Percentiles rank a stretch among this genome's conserved stretches.
phyloP scores from a whole-genome alignment of 2,113 vertebrate species.

The Piliocolobus tephrosceles region DNA sequence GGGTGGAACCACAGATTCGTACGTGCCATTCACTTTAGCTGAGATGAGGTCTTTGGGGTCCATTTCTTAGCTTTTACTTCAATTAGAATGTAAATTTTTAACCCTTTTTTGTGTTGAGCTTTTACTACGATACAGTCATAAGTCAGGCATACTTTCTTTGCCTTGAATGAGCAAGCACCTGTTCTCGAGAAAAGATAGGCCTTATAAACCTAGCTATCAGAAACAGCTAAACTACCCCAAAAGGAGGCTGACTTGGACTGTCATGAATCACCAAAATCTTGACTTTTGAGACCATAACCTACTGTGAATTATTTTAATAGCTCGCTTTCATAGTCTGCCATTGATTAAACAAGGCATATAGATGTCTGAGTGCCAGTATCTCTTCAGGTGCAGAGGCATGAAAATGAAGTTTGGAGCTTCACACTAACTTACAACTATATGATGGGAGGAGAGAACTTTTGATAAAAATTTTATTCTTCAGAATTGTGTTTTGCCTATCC shows the following conservation, averaged over 20 bases:
- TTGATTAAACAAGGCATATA: not conserved
- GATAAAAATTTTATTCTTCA: not conserved
- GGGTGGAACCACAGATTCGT: not conserved
- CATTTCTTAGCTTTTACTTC: slow-evolving; percentile 24
- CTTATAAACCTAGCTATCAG: not conserved
- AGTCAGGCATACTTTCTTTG: not conserved
- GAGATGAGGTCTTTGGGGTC: not conserved
- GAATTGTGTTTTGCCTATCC: not conserved
- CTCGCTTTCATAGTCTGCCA: not conserved
- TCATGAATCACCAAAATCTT: not conserved
- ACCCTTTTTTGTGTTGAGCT: not conserved
- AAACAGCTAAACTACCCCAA: not conserved
- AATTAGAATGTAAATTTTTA: not conserved
- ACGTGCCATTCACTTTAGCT: not conserved
- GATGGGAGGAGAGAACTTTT: not conserved
- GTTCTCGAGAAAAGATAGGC: not conserved
- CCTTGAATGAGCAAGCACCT: not conserved
- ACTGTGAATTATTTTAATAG: not conserved
- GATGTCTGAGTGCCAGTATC: not conserved
- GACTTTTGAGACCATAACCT: not conserved
- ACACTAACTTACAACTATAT: not conserved
- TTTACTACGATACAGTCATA: not conserved
- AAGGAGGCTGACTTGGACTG: not conserved
- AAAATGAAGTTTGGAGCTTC: not conserved
- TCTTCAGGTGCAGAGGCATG: not conserved